phyloP scores from a whole-genome alignment of 2,113 vertebrate species.

The Falco punctatus region DNA sequence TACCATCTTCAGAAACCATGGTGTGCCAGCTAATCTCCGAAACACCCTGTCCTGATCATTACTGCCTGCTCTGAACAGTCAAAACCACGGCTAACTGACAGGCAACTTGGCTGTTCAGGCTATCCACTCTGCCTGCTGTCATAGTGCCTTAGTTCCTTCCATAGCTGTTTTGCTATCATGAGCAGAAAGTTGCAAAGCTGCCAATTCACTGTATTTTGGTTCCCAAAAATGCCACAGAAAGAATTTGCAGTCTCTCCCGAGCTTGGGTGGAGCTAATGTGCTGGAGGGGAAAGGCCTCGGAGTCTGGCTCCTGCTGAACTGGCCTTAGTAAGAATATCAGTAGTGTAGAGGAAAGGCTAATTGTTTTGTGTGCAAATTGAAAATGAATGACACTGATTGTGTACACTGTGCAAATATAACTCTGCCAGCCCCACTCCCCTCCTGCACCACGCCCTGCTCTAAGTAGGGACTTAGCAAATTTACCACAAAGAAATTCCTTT shows the following conservation, averaged over 20 bases:
- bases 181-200: not conserved
- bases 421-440: not conserved
- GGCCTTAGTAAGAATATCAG: not conserved
- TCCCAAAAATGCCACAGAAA: not conserved
- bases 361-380: not conserved
- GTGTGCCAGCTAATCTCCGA: not conserved
- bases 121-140: not conserved
- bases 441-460: not conserved
- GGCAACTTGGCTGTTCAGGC: not conserved
- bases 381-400: not conserved
- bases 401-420: not conserved
- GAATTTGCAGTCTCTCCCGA: not conserved
- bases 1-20: fast-evolving
- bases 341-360: not conserved
- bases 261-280: not conserved
- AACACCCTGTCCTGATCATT: not conserved
- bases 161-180: not conserved
- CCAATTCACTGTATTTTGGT: not conserved
- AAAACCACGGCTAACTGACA: not conserved
- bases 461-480: not conserved
- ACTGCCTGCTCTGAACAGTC: not conserved
- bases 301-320: not conserved
- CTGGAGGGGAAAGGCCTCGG: not conserved
- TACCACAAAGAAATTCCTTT: not conserved
- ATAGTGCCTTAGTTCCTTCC: not conserved